Conservation (phyloP, 2,113 vertebrate species). For the Pipra filicauda region DNA sequence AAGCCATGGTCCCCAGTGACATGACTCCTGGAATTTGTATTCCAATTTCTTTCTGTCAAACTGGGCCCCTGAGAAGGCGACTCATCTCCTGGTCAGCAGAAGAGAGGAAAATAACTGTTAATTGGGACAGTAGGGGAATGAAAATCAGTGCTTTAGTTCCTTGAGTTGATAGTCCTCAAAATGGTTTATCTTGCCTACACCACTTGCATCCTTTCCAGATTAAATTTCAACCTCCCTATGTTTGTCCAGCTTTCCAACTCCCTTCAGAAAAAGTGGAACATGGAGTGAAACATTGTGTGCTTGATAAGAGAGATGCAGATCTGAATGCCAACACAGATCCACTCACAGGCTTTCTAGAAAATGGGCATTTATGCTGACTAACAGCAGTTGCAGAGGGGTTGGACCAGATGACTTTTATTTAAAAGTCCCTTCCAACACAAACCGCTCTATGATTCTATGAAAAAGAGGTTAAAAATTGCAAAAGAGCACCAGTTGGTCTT, state of each 20-base stretch:
- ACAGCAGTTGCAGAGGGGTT: neutral
- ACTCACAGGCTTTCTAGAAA: neutral
- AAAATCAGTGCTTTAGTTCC: neutral
- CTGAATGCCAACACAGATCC: neutral
- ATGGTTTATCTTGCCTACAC: neutral
- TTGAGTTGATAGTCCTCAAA: neutral
- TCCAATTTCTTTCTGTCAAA: neutral
- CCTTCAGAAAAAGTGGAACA: neutral
- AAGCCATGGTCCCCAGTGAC: neutral
- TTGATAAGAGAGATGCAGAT: neutral
- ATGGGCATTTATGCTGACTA: neutral
- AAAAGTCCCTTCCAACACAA: neutral
- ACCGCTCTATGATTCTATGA: neutral
- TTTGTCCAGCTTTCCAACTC: neutral
- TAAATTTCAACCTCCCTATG: neutral
- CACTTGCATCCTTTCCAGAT: neutral
- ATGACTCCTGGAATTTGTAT: neutral
- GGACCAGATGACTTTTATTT: neutral
- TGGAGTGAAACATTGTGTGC: neutral
- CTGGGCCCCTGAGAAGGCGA: neutral
- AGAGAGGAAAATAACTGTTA: neutral
- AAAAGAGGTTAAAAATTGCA: neutral
- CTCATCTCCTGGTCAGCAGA: neutral
- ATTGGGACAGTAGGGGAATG: neutral
- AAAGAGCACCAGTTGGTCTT: neutral